Conservation (phyloP, 2,888 invertebrate species). For the Helleia helle region DNA sequence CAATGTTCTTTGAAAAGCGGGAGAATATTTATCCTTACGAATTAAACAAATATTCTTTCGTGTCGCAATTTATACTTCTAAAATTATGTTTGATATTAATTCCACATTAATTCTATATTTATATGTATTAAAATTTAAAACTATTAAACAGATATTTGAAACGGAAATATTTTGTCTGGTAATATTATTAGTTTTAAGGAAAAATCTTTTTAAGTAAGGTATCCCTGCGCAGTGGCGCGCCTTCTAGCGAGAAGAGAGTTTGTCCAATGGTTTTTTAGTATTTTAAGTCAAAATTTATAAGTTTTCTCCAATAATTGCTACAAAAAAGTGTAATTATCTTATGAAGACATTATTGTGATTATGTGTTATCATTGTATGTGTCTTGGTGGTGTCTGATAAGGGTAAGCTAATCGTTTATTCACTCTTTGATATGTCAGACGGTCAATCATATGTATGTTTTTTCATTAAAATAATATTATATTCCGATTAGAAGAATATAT, state of each 20-base stretch:
- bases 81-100: no score
- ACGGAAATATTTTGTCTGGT: constrained; percentile 16
- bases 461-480: constrained; percentile 24
- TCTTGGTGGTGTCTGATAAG: constrained; percentile 56
- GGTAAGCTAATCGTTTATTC: constrained; percentile 50
- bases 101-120: no score
- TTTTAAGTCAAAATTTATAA: constrained; percentile 55
- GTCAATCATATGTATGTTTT: constrained; percentile 25
- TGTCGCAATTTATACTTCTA: no score
- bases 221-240: constrained; percentile 53
- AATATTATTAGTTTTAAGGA: constrained; percentile 18
- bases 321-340: constrained; percentile 34
- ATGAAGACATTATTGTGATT: constrained; percentile 55
- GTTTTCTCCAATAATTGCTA: constrained; percentile 44
- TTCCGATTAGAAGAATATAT: constrained; percentile 21
- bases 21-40: no score
- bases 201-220: constrained; percentile 29
- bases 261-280: constrained; percentile 31
- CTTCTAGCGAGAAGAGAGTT: constrained; percentile 30
- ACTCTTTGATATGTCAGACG: constrained; percentile 34
- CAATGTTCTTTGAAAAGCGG: no score
- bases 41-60: no score
- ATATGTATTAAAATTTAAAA: no score
- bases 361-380: constrained; percentile 60
- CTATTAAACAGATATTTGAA: no score